Evolutionary conservation across 2,797 vertebrate genomes (phyloP).

Genomic region (Psittacula echo): DNA sequence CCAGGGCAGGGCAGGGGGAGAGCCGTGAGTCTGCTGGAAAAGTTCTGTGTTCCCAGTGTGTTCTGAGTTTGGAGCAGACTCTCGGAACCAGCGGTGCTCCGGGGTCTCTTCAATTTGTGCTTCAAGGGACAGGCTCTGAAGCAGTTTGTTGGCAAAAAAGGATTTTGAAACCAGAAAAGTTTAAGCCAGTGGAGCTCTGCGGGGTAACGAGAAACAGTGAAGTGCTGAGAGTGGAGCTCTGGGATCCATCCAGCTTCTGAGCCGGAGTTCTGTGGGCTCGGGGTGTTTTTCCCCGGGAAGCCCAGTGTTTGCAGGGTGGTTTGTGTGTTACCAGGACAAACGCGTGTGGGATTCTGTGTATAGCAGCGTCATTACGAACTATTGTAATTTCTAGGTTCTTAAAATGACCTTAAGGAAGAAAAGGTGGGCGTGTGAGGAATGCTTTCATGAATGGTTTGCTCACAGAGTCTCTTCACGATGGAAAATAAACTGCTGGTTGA

Average conservation of each 20-base stretch:
- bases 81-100: not conserved
- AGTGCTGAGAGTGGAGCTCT: not conserved
- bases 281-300: not conserved
- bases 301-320: not conserved
- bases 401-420: not conserved
- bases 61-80: rapidly evolving
- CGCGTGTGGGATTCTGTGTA: not conserved
- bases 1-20: not conserved
- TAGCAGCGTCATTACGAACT: not conserved
- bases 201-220: not conserved
- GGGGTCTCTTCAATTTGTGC: not conserved
- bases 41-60: not conserved
- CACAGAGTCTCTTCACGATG: not conserved
- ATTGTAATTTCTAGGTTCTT: not conserved
- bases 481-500: not conserved
- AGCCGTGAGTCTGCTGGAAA: not conserved
- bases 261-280: not conserved
- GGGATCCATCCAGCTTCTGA: not conserved
- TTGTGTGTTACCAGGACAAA: not conserved
- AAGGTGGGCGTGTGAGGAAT: constrained; percentile 9
- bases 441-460: not conserved
- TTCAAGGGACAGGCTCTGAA: not conserved
- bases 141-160: not conserved
- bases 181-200: not conserved
- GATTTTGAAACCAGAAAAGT: not conserved